Percentiles rank a stretch among this genome's conserved stretches.
These are phyloP conservation scores for Megalops atlanticus DNA, from an alignment of 2,113 vertebrate genomes.

Conservation along the genomic window DNA sequence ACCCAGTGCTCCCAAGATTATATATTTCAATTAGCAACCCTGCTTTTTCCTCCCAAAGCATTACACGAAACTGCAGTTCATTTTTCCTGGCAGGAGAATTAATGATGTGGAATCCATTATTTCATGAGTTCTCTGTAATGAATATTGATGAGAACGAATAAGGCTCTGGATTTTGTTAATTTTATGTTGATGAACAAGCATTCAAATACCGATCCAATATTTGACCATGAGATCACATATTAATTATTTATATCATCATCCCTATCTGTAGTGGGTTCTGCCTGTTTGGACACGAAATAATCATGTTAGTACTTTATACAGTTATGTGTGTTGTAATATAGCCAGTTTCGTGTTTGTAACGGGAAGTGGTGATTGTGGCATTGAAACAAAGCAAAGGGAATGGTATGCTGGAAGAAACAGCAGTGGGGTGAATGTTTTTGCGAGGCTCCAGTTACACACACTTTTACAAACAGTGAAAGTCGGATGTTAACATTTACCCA, in stretches of 20 bases:
- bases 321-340: slow-evolving; percentile 43
- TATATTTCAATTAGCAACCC: too few species aligned
- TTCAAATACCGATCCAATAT: too few species aligned
- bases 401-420: slow-evolving; percentile 43
- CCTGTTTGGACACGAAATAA: not conserved
- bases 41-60: too few species aligned
- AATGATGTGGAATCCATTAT: too few species aligned
- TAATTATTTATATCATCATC: too few species aligned
- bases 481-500: not conserved
- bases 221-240: too few species aligned
- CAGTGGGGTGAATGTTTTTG: slow-evolving; percentile 13
- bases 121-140: too few species aligned
- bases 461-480: not conserved
- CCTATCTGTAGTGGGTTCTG: not conserved
- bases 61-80: not conserved
- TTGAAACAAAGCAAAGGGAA: slow-evolving; percentile 55
- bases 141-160: too few species aligned
- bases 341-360: not conserved
- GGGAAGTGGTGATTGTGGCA: slow-evolving; percentile 69
- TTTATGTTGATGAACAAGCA: too few species aligned
- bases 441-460: not conserved
- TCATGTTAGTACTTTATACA: slow-evolving; percentile 36
- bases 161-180: too few species aligned
- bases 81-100: too few species aligned
- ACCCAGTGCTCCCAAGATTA: too few species aligned